Evolutionary conservation across 2,113 vertebrate species (phyloP), one percentile per base, ranked within the genome.

Genomic region (Callaeas wilsoni): DNA sequence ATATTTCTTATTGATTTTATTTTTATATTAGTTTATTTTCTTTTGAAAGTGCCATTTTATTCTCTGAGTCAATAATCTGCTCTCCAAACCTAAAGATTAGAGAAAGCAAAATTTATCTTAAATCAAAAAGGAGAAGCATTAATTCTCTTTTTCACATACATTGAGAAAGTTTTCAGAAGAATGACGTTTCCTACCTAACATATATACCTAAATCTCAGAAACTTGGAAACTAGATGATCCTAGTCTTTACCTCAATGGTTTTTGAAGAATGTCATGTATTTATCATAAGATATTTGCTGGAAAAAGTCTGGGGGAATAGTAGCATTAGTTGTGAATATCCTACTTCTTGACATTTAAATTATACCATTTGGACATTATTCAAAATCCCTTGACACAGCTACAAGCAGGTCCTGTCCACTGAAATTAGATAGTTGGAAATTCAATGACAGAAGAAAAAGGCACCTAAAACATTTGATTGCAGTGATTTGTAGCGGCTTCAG

Each of bases 341-440:
- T 84, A 23, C 56, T 84, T 84, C 63, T 77, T 96, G 84, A 81
- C 90, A 91, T 92, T 89, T 93, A 90, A 89, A 94, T 93, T 75
- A 81, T 69, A 84, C 57, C n/a, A 46, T 68, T 71, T 79, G 47
- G 60, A 65, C 74, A 75, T 92, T 86, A 55, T 78, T 93, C 80
- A 84, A 70, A 86, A 67, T 87, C 62, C 41, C 37, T 53, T 87
- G 87, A 71, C 65, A 22, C 4, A 84, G 49, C 22, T 75, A 32
- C 32, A 75, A n/a, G 49, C 32, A 79, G n/a, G 41, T 87, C 60
- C n/a, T 32, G 41, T 94, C 64, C 41, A 71, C 42, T 71, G 46
- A 73, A 84, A 92, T 70, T 22, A 92, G 55, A 74, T 30, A 65
- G 79, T 5, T 91, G 84, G 68, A 78, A 96, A 73, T n/a, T 46